Base-by-base conservation (phyloP, 2,888 invertebrate genomes). In the Xestia ashworthii region DNA sequence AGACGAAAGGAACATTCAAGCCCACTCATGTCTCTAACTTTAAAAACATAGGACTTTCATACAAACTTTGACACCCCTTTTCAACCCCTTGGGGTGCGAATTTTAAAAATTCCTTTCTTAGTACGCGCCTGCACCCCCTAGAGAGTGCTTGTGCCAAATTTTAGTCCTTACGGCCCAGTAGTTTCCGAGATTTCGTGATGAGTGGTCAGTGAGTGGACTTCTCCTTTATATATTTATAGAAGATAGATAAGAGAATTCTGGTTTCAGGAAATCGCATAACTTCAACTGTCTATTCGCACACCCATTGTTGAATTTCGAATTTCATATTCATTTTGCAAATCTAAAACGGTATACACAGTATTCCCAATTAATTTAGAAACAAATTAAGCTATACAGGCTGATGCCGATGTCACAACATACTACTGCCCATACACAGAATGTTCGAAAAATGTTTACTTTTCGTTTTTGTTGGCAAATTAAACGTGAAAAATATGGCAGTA, bases 191-290 rank as follows among this genome's bases (percentile, higher is more conserved):
- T n/a, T n/a, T n/a, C n/a, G n/a, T n/a, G n/a, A n/a, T n/a, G n/a
- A n/a, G n/a, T n/a, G n/a, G n/a, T n/a, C n/a, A n/a, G n/a, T n/a
- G n/a, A n/a, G n/a, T n/a, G n/a, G n/a, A n/a, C n/a, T n/a, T n/a
- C n/a, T n/a, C n/a, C n/a, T n/a, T n/a, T n/a, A n/a, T n/a, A n/a
- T n/a, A n/a, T n/a, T n/a, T n/a, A n/a, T n/a, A n/a, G n/a, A n/a
- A n/a, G n/a, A n/a, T n/a, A n/a, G n/a, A 67, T 74, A 71, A 71
- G 69, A 74, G 55, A 74, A 78, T 75, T 74, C 71, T 66, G 60
- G 75, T 81, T 81, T 73, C 66, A 76, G 75, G 68, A 79, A 78
- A 74, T 77, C 71, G 64, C 83, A 81, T 76, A 86, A 81, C 73
- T 80, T 74, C 48, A 85, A 77, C 83, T 75, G 86, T 78, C 76